Conservation (phyloP, 2,113 vertebrate species). For the Nycticebus coucang region DNA sequence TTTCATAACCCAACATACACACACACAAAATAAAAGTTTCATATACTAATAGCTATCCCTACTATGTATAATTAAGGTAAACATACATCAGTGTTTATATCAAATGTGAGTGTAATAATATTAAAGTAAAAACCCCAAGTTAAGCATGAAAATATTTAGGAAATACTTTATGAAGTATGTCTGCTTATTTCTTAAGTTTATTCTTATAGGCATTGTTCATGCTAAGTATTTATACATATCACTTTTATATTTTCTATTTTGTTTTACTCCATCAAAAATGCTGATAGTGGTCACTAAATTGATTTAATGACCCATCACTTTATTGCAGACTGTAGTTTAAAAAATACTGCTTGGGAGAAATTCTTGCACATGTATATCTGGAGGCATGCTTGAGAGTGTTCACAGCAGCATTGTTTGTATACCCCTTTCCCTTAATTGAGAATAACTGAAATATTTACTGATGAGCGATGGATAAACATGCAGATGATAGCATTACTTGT, state of each 20-base stretch:
- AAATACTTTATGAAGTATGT: background rate
- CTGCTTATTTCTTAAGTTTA: constrained; percentile 8
- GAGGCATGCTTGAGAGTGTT: background rate
- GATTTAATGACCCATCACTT: constrained; percentile 21
- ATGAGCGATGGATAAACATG: background rate
- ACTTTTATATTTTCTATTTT: background rate
- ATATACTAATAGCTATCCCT: background rate
- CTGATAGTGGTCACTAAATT: background rate
- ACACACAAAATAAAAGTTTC: background rate
- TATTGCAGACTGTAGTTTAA: background rate
- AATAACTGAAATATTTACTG: background rate
- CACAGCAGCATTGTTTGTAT: background rate
- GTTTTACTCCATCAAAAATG: background rate
- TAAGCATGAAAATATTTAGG: background rate
- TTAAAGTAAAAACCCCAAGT: background rate
- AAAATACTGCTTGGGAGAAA: background rate
- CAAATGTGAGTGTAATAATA: constrained; percentile 31
- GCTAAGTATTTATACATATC: background rate
- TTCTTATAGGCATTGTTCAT: background rate
- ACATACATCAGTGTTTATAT: background rate
- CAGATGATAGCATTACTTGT: background rate
- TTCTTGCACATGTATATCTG: background rate
- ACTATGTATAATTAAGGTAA: background rate
- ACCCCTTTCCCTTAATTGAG: background rate
- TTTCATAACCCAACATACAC: background rate